Evolutionary conservation across 2,797 vertebrate genomes (phyloP).

Genomic region (Fratercula arctica): DNA sequence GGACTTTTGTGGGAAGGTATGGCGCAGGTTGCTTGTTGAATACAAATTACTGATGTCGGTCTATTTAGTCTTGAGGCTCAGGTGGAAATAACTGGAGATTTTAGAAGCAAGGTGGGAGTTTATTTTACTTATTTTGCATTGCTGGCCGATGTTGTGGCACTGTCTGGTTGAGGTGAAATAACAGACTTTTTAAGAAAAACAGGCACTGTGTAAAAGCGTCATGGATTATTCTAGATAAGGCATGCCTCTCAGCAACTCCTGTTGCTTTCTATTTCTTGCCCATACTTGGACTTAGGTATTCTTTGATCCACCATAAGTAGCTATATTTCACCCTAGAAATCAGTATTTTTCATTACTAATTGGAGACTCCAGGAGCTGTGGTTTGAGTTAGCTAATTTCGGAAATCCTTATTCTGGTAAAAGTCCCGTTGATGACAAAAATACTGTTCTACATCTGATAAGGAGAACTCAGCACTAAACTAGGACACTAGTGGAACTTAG

Average conservation of each 20-base stretch:
- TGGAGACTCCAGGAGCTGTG: background rate
- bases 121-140: background rate
- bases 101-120: background rate
- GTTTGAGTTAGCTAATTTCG: background rate
- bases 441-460: background rate
- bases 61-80: background rate
- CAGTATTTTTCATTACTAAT: background rate
- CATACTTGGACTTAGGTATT: background rate
- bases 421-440: background rate
- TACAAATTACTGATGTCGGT: background rate
- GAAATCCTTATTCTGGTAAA: background rate
- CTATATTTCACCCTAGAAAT: background rate
- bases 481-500: background rate
- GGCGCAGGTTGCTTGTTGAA: background rate
- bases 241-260: background rate
- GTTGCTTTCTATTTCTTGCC: background rate
- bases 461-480: background rate
- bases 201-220: background rate
- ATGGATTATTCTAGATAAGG: background rate
- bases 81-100: background rate
- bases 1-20: constrained; percentile 9
- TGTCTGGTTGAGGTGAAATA: background rate
- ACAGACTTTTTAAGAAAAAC: background rate
- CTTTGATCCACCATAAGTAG: background rate
- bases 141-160: background rate